phyloP scores from a whole-genome alignment of 2,888 invertebrate species.

The Drosophila nr. perissopoda region DNA sequence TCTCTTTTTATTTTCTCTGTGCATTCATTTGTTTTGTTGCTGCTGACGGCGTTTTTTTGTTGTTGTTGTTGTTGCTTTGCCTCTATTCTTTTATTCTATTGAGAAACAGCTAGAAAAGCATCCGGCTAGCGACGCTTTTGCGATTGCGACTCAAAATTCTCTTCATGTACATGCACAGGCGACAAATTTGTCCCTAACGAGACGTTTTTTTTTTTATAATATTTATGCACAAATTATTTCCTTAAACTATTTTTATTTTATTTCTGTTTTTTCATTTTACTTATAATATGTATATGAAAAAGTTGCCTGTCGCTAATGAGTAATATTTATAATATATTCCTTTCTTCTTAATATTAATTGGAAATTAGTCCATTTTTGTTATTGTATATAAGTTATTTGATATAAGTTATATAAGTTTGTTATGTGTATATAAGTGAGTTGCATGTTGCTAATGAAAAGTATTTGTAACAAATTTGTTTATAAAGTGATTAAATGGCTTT shows the following conservation, averaged over 20 bases:
- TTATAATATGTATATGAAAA: not conserved
- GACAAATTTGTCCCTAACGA: conserved; percentile 41
- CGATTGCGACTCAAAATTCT: conserved; percentile 42
- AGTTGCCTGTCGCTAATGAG: not conserved
- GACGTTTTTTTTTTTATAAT: no score
- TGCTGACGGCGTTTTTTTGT: conserved; percentile 34
- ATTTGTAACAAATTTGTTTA: not conserved
- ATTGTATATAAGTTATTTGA: not conserved
- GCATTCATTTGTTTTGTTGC: conserved; percentile 42
- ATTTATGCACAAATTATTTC: not conserved
- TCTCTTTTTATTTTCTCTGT: conserved; percentile 10
- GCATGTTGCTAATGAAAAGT: not conserved
- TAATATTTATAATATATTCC: not conserved
- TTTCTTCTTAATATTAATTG: not conserved
- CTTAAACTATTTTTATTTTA: not conserved
- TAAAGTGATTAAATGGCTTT: not conserved
- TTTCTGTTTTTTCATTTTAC: not conserved
- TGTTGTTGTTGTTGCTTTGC: conserved; percentile 24
- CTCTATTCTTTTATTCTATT: conserved; percentile 40
- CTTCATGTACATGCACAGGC: conserved; percentile 39
- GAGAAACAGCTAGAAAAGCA: conserved; percentile 68
- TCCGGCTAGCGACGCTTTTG: conserved; percentile 57
- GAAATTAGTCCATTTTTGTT: not conserved
- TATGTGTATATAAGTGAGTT: not conserved
- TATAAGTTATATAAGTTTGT: no score